A percentile compares a stretch with the other conserved stretches of the same genome.
phyloP scores from a whole-genome alignment of 30 jellyfish, hydroid and myxozoan species.

The Pelagia noctiluca region DNA sequence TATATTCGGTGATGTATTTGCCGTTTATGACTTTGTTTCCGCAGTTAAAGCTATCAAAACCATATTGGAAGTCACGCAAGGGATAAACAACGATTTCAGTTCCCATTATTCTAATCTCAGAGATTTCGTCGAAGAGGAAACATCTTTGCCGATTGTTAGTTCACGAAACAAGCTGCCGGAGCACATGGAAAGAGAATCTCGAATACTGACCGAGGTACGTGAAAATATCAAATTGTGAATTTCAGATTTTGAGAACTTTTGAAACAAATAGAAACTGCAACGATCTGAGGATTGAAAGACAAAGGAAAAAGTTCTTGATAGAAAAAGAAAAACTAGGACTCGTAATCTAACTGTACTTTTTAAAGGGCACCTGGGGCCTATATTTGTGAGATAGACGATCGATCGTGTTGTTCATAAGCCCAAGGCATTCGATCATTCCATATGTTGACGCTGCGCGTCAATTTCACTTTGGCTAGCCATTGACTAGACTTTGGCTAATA shows the following conservation, averaged over 20 bases:
- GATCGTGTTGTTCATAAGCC: too few relatives aligned
- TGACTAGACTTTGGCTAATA: too few relatives aligned
- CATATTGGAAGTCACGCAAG: conserved; percentile 14
- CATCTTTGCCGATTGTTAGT: conserved; percentile 4
- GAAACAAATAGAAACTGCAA: not conserved
- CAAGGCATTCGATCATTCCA: too few relatives aligned
- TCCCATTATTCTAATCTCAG: conserved; percentile 25
- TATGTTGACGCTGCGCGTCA: too few relatives aligned
- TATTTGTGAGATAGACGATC: not conserved
- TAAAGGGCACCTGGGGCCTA: not conserved
- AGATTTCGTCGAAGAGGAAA: conserved; percentile 20
- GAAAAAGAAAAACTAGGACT: not conserved
- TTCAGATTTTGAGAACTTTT: too few relatives aligned
- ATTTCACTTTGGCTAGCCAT: too few relatives aligned
- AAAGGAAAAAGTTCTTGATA: not conserved
- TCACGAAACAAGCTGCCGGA: not conserved
- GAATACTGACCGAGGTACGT: not conserved
- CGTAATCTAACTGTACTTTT: not conserved
- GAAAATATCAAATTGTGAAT: too few relatives aligned
- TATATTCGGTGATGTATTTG: conserved; percentile 3
- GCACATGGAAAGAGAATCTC: not conserved
- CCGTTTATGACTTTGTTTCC: conserved; percentile 11
- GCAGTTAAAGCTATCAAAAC: conserved; percentile 26
- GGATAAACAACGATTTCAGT: not conserved
- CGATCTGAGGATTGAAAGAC: not conserved